These are phyloP conservation scores for Ephialtes manifestator DNA, from an alignment of 2,888 invertebrate genomes.

Conservation along the genomic window DNA sequence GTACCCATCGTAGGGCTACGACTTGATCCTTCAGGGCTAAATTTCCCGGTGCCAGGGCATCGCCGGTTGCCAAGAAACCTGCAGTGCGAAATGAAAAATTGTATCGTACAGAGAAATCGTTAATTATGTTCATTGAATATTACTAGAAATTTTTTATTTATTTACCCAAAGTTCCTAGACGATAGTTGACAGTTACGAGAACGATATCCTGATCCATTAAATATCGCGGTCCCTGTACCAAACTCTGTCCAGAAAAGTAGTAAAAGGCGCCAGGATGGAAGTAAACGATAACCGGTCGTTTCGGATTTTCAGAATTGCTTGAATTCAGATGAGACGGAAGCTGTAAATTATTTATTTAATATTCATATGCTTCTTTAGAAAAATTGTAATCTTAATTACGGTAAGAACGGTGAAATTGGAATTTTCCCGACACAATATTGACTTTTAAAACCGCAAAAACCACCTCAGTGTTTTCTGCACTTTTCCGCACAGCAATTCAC, in stretches of 20 bases:
- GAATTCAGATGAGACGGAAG: constrained; percentile 37
- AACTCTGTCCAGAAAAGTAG: constrained; percentile 88
- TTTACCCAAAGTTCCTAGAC: constrained; percentile 81
- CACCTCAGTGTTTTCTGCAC: too few species aligned
- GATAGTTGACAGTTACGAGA: constrained; percentile 82
- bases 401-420: too few species aligned
- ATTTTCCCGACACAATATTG: too few species aligned
- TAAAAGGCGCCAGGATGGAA: constrained; percentile 91
- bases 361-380: background rate
- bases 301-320: background rate
- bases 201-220: constrained; percentile 81
- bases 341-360: constrained; percentile 42
- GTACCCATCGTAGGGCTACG: constrained; percentile 89
- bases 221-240: constrained; percentile 79
- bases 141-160: background rate
- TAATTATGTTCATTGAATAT: background rate
- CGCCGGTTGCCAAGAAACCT: constrained; percentile 89
- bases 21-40: constrained; percentile 91
- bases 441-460: too few species aligned
- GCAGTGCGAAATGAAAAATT: constrained; percentile 44
- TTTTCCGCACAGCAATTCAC: too few species aligned
- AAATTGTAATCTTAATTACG: background rate
- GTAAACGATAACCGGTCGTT: constrained; percentile 89
- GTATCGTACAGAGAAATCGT: background rate
- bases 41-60: constrained; percentile 89